These are phyloP conservation scores for Strigamia transsilvanica DNA, from an alignment of 2,888 invertebrate genomes.

Conservation along the genomic window DNA sequence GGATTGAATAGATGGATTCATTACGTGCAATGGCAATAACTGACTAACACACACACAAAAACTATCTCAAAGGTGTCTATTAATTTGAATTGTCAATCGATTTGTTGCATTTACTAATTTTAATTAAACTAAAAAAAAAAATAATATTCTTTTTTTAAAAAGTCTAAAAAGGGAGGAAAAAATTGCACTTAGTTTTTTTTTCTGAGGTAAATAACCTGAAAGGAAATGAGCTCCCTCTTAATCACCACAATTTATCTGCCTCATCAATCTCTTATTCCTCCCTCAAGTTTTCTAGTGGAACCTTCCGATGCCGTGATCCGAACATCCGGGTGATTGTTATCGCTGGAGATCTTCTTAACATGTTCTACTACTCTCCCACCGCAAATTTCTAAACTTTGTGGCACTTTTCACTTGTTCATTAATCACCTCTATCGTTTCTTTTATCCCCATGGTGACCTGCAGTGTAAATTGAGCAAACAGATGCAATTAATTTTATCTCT, in stretches of 20 bases:
- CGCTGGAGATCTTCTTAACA: slow-evolving; percentile 4
- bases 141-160: no score
- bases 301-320: slow-evolving; percentile 50
- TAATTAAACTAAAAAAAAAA: background rate
- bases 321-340: slow-evolving; percentile 51
- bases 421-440: background rate
- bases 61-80: background rate
- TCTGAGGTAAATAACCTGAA: slow-evolving; percentile 34
- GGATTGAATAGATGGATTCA: slow-evolving; percentile 44
- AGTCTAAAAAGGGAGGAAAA: no score
- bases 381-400: background rate
- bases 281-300: slow-evolving; percentile 48
- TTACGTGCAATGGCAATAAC: slow-evolving; percentile 40
- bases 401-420: slow-evolving; percentile 12
- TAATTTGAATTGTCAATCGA: slow-evolving; percentile 32
- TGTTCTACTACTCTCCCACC: background rate
- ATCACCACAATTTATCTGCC: slow-evolving; percentile 37
- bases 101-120: slow-evolving; percentile 1
- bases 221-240: slow-evolving; percentile 42
- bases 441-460: slow-evolving; percentile 5
- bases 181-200: slow-evolving; percentile 10
- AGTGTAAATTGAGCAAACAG: slow-evolving; percentile 24
- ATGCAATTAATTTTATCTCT: slow-evolving; percentile 35
- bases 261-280: slow-evolving; percentile 42
- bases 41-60: slow-evolving; percentile 33